Evolutionary conservation across 2,888 invertebrate species (phyloP).

Genomic region (Ypsolopha scabrella): DNA sequence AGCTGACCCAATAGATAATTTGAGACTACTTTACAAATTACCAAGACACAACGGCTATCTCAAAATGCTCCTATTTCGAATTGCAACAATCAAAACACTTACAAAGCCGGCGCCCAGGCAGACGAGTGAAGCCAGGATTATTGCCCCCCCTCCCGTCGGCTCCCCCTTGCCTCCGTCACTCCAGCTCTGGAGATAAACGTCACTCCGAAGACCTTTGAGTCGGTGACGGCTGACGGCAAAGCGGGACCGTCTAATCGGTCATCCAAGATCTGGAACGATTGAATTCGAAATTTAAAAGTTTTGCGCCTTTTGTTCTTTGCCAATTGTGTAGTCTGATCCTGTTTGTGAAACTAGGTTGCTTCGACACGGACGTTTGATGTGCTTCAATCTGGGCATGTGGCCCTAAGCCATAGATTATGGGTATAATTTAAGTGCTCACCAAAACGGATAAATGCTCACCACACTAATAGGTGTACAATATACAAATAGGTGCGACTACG

Average conservation of each 20-base stretch:
- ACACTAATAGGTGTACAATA: too few relatives aligned
- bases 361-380: background rate
- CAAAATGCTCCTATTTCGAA: background rate
- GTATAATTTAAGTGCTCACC: too few relatives aligned
- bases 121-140: constrained; percentile 8
- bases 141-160: constrained; percentile 1
- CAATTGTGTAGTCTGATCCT: background rate
- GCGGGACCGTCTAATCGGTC: constrained; percentile 12
- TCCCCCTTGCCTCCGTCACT: background rate
- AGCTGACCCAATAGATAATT: too few relatives aligned
- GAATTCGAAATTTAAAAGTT: background rate
- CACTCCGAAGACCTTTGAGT: constrained; percentile 8
- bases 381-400: background rate
- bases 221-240: constrained; percentile 4
- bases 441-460: too few relatives aligned
- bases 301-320: background rate
- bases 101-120: constrained; percentile 2
- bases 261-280: constrained; percentile 3
- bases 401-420: too few relatives aligned
- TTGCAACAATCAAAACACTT: background rate
- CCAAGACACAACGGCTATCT: too few relatives aligned
- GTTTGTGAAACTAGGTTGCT: background rate
- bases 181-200: constrained; percentile 13
- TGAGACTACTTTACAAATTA: too few relatives aligned
- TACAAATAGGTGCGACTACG: too few relatives aligned